phyloP scores from a whole-genome alignment of 2,888 invertebrate genomes.

The Erebia ligea region DNA sequence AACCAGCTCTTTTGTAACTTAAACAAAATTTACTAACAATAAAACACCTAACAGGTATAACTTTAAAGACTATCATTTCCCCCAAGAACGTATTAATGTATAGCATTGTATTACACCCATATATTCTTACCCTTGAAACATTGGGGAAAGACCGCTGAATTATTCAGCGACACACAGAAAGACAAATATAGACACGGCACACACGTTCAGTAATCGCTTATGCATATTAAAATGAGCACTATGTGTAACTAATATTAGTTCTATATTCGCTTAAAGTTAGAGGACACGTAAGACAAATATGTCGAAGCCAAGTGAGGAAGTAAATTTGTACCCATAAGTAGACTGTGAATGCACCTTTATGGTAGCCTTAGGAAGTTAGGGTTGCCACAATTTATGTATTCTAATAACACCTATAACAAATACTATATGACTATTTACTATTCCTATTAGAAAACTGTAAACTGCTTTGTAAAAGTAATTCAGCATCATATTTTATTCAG shows the following conservation, averaged over 20 bases:
- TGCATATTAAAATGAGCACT: constrained; percentile 64
- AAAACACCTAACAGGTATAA: constrained; percentile 16
- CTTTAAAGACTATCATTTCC: constrained; percentile 18
- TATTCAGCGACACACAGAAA: constrained; percentile 81
- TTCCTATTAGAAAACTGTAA: background rate
- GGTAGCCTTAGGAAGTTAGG: constrained; percentile 52
- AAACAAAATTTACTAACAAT: constrained; percentile 1
- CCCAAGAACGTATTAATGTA: constrained; percentile 35
- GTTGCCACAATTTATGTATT: constrained; percentile 47
- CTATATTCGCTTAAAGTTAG: constrained; percentile 68
- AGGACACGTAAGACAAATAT: constrained; percentile 77
- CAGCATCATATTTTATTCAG: too few species aligned
- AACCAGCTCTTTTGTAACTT: background rate
- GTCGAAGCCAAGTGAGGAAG: constrained; percentile 71
- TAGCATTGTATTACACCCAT: constrained; percentile 60
- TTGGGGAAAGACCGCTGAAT: constrained; percentile 79
- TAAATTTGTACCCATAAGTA: constrained; percentile 77
- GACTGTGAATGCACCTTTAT: constrained; percentile 75
- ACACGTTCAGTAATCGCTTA: constrained; percentile 54
- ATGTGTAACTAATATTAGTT: constrained; percentile 57
- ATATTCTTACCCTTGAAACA: constrained; percentile 81
- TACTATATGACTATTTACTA: background rate
- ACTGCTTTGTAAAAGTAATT: background rate
- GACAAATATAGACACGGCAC: constrained; percentile 78
- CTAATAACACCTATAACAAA: background rate